Evolutionary conservation across 2,797 vertebrate species (phyloP).

Genomic region (Parotocinclus haroldoi): DNA sequence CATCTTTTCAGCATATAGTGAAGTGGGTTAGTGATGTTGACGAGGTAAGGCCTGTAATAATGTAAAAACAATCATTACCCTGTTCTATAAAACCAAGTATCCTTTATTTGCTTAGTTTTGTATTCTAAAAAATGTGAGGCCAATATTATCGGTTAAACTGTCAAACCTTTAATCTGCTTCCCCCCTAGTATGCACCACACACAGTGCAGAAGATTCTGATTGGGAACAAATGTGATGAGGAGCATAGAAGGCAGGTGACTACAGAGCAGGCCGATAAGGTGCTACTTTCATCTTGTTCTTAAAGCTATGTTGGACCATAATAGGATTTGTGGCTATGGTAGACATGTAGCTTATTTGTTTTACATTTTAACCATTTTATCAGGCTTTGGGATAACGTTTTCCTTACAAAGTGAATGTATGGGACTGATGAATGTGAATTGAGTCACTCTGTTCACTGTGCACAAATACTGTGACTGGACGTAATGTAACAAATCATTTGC

Average conservation of each 20-base stretch:
- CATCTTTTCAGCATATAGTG: constrained; percentile 88
- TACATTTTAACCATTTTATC: no score
- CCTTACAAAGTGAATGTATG: no score
- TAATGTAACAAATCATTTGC: background rate
- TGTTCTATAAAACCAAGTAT: no score
- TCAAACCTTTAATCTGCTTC: background rate
- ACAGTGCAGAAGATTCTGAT: constrained; percentile 87
- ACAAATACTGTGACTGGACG: no score
- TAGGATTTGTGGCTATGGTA: no score
- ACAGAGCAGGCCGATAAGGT: constrained; percentile 87
- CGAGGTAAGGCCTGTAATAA: constrained; percentile 68
- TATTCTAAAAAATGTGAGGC: no score
- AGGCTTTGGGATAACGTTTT: no score
- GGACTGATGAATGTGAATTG: no score
- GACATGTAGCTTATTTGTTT: no score
- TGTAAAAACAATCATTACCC: no score
- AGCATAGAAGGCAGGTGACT: constrained; percentile 81
- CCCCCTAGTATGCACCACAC: constrained; percentile 74
- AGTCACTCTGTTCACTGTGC: no score
- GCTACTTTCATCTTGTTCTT: constrained; percentile 10
- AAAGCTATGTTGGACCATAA: background rate
- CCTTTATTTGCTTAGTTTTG: background rate
- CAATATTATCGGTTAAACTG: no score
- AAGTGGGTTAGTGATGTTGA: constrained; percentile 95
- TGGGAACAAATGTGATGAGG: constrained; percentile 89